Evolutionary conservation across 2,888 invertebrate species (phyloP).

Genomic region (Halictus ligatus): DNA sequence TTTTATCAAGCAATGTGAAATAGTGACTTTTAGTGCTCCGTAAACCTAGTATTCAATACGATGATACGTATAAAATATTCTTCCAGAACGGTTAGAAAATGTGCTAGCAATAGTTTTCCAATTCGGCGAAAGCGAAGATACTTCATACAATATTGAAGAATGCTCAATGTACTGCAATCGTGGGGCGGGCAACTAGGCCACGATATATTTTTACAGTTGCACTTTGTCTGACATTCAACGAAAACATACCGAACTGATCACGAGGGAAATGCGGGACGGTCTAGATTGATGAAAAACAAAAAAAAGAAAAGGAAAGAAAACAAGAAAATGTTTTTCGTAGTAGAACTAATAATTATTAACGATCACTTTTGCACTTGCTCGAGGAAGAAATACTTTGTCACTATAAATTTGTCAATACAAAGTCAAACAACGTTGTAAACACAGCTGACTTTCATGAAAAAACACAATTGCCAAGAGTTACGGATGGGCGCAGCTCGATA

Average conservation of each 20-base stretch:
- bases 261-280: not conserved
- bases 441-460: not conserved
- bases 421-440: not conserved
- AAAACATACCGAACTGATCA: not conserved
- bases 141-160: not conserved
- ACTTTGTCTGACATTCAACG: not conserved
- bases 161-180: constrained; percentile 30
- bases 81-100: not conserved
- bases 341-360: not conserved
- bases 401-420: too few species aligned
- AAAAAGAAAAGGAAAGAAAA: not conserved
- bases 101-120: not conserved
- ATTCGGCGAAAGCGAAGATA: not conserved
- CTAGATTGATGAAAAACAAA: not conserved
- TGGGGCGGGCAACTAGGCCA: constrained; percentile 32
- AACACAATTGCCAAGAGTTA: constrained; percentile 4
- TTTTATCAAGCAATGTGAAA: too few species aligned
- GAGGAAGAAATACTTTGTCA: not conserved
- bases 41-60: too few species aligned
- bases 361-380: not conserved
- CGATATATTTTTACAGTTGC: constrained; percentile 20
- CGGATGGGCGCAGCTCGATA: constrained; percentile 40
- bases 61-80: not conserved
- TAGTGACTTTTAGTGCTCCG: too few species aligned
- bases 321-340: not conserved